Evolutionary conservation across 2,797 vertebrate species (phyloP), one percentile per base, ranked within the genome.

Genomic region (Clarias pachynema): DNA sequence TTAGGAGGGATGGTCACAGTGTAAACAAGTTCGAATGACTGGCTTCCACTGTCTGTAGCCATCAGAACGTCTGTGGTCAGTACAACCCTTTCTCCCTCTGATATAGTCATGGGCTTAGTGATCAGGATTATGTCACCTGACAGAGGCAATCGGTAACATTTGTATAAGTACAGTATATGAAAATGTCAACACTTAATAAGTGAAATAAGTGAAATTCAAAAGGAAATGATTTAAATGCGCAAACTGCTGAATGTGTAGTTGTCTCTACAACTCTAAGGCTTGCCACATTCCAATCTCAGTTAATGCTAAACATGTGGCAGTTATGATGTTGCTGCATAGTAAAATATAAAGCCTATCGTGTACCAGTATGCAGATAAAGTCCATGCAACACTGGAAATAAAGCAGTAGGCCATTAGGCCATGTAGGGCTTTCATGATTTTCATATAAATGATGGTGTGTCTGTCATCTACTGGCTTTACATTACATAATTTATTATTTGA

Each of bases 61-160:
- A 95, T 93, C 93, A 97, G 97, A 94, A 96, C 89, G 95, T 98
- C 96, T 87, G 98, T 98, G 93, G 92, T 97, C 91, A 99, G 96
- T 94, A 97, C 95, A 90, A 97, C 94, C 89, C 96, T 96, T 94
- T 97, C 95, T 87, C 97, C 98, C 95, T 97, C 97, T 92, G 90
- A 95, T 95, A 99, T 95, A 90, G 89, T 95, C 94, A 97, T 95
- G 69, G 95, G 93, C 93, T 94, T 96, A 93, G 93, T 94, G 92
- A 94, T 92, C 90, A 99, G 94, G 92, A 94, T 93, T 86, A 98
- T 93, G 92, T 97, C 95, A 92, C 96, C 97, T 97, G 91, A 70
- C 4, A 37, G 40, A 60, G 24, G 14, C 56, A 83, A 73, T 63
- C 4, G 26, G 53, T n/a, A 26, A n/a, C 31, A 62, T 59, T 57